Base-by-base conservation (phyloP, 2,888 invertebrate species). In the Aleiodes alternator region DNA sequence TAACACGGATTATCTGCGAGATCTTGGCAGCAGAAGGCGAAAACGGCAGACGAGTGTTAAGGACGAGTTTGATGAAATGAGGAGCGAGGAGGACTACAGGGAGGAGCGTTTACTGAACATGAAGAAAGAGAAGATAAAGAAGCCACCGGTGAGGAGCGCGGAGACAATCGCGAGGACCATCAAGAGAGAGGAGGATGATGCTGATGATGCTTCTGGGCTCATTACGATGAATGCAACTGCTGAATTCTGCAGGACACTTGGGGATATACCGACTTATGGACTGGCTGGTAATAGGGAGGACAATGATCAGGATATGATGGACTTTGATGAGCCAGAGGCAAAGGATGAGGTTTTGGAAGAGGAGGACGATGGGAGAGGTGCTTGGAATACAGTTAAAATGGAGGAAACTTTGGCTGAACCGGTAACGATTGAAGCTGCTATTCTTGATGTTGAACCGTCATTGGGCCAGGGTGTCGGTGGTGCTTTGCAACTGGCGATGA, bases 191-290 rank as follows among this genome's bases (percentile, higher is more conserved):
- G 74, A 72, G 1, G 79, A 82, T 9, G 80, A 69, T 68, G 61
- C 80, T 1, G 83, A 84, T 4, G 85, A 86, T 51, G 84, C 77
- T 81, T 80, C 81, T 69, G 91, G 91, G 3, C 92, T 92, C 81
- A 98, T 98, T 85, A 93, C 95, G 75, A 90, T 98, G 73, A 97
- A 98, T 91, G 95, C 97, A 0, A 98, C 98, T 0, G 98, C 98
- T 0, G 98, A 98, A 92, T 98, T 98, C 91, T 98, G 98, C 87
- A 94, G 98, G 84, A 97, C 97, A 61, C 92, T 98, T 7, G 97
- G 98, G 0, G 98, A 98, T 88, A 97, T 98, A 84, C 98, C 98
- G 74, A 97, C 97, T 0, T 97, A 97, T 88, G 98, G 97, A 14
- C 94, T 94, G 89, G 95, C 97, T 23, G 97, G 97, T 48, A 97